These are phyloP conservation scores for Orussus abietinus DNA, from an alignment of 1,140 invertebrate species.

Conservation along the genomic window DNA sequence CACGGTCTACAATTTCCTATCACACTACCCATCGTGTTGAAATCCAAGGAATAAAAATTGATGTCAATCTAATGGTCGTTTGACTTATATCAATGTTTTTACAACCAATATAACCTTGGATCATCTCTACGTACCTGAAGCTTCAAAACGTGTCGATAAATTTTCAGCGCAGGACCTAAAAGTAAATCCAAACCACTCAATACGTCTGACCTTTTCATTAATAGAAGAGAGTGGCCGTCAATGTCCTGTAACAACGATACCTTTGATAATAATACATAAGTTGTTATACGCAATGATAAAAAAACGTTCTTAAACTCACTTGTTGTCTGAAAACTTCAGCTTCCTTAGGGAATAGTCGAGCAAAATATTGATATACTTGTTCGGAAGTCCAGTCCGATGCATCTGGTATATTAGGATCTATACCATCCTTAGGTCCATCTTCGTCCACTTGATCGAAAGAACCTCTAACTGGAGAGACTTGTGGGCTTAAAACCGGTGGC, in stretches of 20 bases:
- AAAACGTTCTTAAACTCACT: constrained; percentile 56
- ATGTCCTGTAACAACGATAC: constrained; percentile 68
- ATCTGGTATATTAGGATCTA: constrained; percentile 71
- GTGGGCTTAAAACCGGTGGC: constrained; percentile 45
- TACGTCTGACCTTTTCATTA: constrained; percentile 77
- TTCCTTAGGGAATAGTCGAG: constrained; percentile 68
- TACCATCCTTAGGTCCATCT: constrained; percentile 32
- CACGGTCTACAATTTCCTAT: too few relatives aligned
- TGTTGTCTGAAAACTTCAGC: constrained; percentile 76
- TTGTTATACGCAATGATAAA: constrained; percentile 10
- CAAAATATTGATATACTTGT: constrained; percentile 79
- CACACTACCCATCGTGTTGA: too few relatives aligned
- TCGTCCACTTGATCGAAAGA: constrained; percentile 40
- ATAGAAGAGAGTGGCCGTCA: constrained; percentile 76
- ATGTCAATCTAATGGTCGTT: not conserved
- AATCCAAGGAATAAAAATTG: not conserved
- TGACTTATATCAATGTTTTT: constrained; percentile 21
- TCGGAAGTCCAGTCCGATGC: constrained; percentile 74
- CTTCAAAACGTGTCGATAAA: constrained; percentile 75
- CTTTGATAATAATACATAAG: constrained; percentile 1
- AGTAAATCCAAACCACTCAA: constrained; percentile 72
- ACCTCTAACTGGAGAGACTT: constrained; percentile 40
- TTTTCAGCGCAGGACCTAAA: constrained; percentile 80
- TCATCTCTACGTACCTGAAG: constrained; percentile 67
- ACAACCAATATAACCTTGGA: constrained; percentile 64